phyloP scores from a whole-genome alignment of 2,113 vertebrate species.

The Apaloderma vittatum region DNA sequence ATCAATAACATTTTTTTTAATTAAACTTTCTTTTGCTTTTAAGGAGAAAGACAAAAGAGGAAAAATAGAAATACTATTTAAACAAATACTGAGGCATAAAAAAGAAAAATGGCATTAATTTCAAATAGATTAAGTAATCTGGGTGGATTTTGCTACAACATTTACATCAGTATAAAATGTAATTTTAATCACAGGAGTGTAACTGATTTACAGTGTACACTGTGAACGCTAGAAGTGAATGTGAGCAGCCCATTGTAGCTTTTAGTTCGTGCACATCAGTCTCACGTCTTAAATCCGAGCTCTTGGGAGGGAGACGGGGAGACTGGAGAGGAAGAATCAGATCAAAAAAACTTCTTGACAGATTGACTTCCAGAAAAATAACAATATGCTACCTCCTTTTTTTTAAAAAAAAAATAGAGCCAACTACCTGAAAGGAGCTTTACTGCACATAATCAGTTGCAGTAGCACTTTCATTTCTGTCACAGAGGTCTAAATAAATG shows the following conservation, averaged over 20 bases:
- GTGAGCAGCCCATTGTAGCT: neutral
- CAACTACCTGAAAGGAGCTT: neutral
- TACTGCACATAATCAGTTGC: neutral
- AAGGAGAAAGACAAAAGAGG: neutral
- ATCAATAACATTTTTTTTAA: conserved; percentile 7
- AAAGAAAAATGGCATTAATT: neutral
- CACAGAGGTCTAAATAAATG: conserved; percentile 64
- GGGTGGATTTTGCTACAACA: neutral
- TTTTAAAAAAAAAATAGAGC: neutral
- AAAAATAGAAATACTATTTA: neutral
- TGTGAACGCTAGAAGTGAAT: neutral
- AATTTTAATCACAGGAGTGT: neutral
- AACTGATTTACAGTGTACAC: neutral
- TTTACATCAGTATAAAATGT: neutral
- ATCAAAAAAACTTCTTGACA: neutral
- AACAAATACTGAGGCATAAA: neutral
- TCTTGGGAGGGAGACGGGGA: neutral
- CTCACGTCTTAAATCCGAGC: neutral
- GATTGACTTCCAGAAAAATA: neutral
- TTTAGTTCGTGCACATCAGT: neutral
- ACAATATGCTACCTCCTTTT: neutral
- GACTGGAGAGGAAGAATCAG: neutral
- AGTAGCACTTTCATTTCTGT: conserved; percentile 42
- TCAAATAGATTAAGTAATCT: neutral
- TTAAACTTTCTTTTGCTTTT: conserved; percentile 5